Evolutionary conservation across 2,888 invertebrate species (phyloP), one percentile per base, ranked within the genome.

Genomic region (Pandemis corylana): DNA sequence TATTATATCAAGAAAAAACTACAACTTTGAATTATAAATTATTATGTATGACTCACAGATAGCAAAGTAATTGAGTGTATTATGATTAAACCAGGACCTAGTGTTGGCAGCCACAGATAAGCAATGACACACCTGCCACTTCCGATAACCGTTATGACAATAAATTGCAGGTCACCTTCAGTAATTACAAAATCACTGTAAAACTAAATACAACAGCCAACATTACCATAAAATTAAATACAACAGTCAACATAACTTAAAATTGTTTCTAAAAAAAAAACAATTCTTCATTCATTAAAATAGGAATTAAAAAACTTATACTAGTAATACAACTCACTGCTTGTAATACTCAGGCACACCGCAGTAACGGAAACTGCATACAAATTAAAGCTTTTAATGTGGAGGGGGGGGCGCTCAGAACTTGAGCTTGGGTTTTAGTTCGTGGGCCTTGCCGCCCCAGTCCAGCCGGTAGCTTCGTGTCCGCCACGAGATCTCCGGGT

Each of bases 361-460:
- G 72, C 72, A 72, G 67, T 68, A 67, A 72, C 67, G 6, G 49
- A 67, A 56, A 71, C 71, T 86, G 86, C 81, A 84, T 86, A 86
- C 85, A 90, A 90, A 90, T 92, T 92, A 93, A 93, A 93, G 90
- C 92, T 91, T 90, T 87, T 72, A 79, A 84, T 82, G 79, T 81
- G 80, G 80, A 80, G 84, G 83, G 83, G 83, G 79, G 77, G 76
- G 71, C 20, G 82, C 85, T 92, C 87, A 96, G 89, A 96, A 96
- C 89, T 96, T 96, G 84, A 96, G 95, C 90, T 97, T 96, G 78
- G 96, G 96, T 87, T 97, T 96, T 80, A 98, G 95, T 94, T 98
- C 98, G 86, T 99, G 98, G 67, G 98, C 99, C 65, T 97, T 94
- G 51, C 99, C 99, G 78, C 99, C 99, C 99, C 99, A 99, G 82